phyloP scores from a whole-genome alignment of 2,888 invertebrate genomes.

The Drymonia ruficornis region DNA sequence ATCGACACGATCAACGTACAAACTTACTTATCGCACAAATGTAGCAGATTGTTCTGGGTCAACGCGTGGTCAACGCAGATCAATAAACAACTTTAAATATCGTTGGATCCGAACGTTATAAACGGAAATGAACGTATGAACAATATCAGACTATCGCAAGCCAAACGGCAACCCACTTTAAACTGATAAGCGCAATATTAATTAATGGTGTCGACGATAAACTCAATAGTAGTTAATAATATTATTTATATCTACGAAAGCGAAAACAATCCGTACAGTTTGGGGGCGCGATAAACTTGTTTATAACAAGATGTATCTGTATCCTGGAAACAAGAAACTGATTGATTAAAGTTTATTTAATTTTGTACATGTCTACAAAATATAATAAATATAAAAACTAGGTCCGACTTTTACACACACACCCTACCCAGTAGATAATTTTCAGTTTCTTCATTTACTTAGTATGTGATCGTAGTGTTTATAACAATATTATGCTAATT shows the following conservation, averaged over 20 bases:
- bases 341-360: conserved; percentile 21
- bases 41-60: conserved; percentile 13
- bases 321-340: conserved; percentile 47
- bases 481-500: conserved; percentile 28
- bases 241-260: conserved; percentile 63
- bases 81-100: conserved; percentile 23
- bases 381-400: too few relatives aligned
- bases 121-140: conserved; percentile 37
- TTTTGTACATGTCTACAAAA: conserved; percentile 1
- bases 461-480: not conserved
- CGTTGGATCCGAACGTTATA: conserved; percentile 13
- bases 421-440: not conserved
- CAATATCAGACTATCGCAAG: conserved; percentile 32
- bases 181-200: conserved; percentile 66
- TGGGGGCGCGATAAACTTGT: conserved; percentile 54
- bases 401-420: too few relatives aligned
- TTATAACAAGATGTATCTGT: conserved; percentile 51
- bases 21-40: not conserved
- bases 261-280: conserved; percentile 62
- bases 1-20: not conserved
- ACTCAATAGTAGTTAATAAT: conserved; percentile 43
- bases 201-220: conserved; percentile 74
- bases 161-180: conserved; percentile 53
- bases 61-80: conserved; percentile 19
- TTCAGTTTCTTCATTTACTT: not conserved